Percentiles rank a stretch among this genome's conserved stretches.
These are phyloP conservation scores for Mormyrus iriodes DNA, from an alignment of 2,113 vertebrate species.

Conservation along the genomic window DNA sequence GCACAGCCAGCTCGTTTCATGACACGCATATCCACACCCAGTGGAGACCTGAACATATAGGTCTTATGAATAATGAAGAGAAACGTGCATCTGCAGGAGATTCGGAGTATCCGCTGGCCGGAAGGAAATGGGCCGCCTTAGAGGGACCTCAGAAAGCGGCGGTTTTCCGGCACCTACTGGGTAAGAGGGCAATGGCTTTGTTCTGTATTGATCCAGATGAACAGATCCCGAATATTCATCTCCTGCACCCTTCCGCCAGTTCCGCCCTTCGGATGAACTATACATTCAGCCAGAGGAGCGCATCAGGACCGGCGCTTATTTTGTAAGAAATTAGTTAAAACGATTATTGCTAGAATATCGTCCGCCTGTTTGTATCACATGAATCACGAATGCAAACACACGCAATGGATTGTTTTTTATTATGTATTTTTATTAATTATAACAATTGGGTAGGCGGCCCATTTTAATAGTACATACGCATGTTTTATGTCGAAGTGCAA, in stretches of 20 bases:
- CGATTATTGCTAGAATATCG: neutral
- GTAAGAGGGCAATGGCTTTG: neutral
- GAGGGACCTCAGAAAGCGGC: neutral
- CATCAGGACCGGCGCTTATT: neutral
- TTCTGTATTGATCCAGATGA: neutral
- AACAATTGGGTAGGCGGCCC: neutral
- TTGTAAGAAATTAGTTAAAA: constrained; percentile 3
- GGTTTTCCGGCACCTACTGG: neutral
- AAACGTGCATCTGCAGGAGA: neutral
- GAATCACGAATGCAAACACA: neutral
- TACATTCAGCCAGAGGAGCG: neutral
- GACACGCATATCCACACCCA: neutral
- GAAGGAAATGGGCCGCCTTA: neutral
- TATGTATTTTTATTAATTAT: neutral
- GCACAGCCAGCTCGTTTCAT: neutral
- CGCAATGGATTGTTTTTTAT: neutral
- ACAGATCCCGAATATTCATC: neutral
- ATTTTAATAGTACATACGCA: neutral
- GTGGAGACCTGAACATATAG: neutral
- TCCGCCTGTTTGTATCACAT: neutral
- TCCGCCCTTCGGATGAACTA: neutral
- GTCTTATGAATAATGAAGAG: neutral
- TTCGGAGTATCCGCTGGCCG: neutral
- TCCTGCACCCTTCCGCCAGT: neutral
- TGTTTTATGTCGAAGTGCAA: neutral